Conservation (phyloP, 2,113 vertebrate species). For the Hymenochirus boettgeri region DNA sequence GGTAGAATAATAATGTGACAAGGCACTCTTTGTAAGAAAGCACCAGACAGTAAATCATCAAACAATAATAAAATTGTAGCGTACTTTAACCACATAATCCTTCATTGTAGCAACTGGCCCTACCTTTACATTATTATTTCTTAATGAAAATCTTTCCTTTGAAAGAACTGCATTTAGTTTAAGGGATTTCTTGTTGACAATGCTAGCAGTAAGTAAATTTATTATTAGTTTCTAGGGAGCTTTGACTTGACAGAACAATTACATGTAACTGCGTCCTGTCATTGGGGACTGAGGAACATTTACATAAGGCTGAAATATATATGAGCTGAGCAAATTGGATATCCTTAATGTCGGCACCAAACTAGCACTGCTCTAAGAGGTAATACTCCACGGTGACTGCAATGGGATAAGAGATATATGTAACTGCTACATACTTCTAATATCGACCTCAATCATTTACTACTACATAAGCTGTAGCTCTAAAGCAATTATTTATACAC, state of each 20-base stretch:
- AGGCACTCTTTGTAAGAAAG: background rate
- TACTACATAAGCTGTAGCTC: background rate
- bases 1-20: background rate
- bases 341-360: background rate
- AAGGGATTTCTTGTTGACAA: background rate
- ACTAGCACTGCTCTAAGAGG: background rate
- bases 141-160: background rate
- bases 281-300: slow-evolving; percentile 4
- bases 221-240: slow-evolving; percentile 32
- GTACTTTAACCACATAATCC: background rate
- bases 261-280: background rate
- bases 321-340: background rate
- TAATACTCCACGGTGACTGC: slow-evolving; percentile 33
- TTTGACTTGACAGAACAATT: slow-evolving; percentile 14
- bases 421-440: no score
- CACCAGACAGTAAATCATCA: background rate
- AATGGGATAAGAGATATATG: fast-evolving
- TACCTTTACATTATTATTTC: background rate
- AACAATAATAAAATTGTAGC: slow-evolving; percentile 3
- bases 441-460: background rate
- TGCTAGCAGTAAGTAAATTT: slow-evolving; percentile 28
- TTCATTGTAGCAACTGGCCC: slow-evolving; percentile 22
- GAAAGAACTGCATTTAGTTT: background rate
- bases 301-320: slow-evolving; percentile 8
- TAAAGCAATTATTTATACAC: background rate